A percentile compares a stretch with the other conserved stretches of the same genome.
phyloP scores from a whole-genome alignment of 2,797 vertebrate species.

The Alauda arvensis region DNA sequence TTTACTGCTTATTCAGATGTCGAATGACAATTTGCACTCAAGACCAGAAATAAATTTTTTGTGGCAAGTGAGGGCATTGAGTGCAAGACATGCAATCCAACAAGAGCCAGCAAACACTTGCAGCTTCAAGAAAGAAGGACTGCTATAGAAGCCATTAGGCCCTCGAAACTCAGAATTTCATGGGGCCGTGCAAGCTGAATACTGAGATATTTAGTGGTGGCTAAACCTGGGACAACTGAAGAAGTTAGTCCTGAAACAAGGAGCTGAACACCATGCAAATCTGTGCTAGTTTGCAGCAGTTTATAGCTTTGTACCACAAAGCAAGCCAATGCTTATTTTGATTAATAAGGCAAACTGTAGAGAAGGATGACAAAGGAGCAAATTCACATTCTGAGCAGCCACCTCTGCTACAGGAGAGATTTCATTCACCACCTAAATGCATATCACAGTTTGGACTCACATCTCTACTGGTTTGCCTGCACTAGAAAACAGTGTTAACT shows the following conservation, averaged over 20 bases:
- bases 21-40: neutral
- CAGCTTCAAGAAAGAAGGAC: neutral
- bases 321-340: neutral
- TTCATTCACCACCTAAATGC: neutral
- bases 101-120: neutral
- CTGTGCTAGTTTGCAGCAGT: neutral
- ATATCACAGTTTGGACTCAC: neutral
- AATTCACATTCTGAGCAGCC: slow-evolving; percentile 1
- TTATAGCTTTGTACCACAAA: neutral
- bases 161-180: neutral
- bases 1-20: neutral
- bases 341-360: neutral
- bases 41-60: neutral
- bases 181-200: neutral
- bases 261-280: neutral
- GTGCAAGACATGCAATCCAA: slow-evolving; percentile 19
- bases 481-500: neutral
- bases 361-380: neutral
- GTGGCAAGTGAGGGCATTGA: neutral
- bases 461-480: neutral
- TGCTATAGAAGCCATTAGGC: neutral
- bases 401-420: neutral
- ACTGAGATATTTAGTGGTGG: neutral
- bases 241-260: slow-evolving; percentile 20
- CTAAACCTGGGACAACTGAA: slow-evolving; percentile 10